Percentiles rank a stretch among this genome's conserved stretches.
Evolutionary conservation across 2,797 vertebrate species (phyloP).

Genomic region (Rhinella marina): DNA sequence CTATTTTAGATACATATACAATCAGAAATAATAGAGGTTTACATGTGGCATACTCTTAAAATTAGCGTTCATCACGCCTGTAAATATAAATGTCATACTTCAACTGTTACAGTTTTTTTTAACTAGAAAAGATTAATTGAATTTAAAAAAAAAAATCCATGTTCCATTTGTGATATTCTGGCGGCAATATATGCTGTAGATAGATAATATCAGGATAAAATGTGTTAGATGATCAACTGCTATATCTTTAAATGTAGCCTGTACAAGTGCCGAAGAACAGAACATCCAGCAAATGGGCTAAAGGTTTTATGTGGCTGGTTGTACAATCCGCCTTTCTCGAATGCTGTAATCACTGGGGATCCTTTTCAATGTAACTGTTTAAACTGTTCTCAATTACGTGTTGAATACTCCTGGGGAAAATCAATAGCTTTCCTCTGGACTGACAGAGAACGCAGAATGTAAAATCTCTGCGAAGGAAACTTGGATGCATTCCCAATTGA

Average conservation of each 20-base stretch:
- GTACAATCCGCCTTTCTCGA: constrained; percentile 5
- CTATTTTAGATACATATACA: too few species aligned
- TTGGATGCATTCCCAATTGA: constrained; percentile 49
- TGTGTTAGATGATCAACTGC: background rate
- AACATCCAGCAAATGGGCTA: constrained; percentile 25
- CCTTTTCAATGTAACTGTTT: constrained; percentile 48
- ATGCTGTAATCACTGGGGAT: constrained; percentile 43
- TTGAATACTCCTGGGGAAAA: constrained; percentile 54
- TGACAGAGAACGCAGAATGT: constrained; percentile 44
- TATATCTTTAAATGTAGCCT: constrained; percentile 1
- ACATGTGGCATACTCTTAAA: too few species aligned
- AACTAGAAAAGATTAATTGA: too few species aligned
- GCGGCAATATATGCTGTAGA: too few species aligned
- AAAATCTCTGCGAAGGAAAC: constrained; percentile 43
- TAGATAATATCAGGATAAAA: background rate
- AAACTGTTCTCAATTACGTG: constrained; percentile 56
- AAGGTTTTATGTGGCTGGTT: constrained; percentile 3
- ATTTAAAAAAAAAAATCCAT: too few species aligned
- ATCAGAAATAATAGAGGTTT: too few species aligned
- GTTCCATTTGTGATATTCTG: too few species aligned
- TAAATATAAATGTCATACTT: too few species aligned
- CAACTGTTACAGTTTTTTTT: too few species aligned
- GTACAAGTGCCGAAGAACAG: background rate
- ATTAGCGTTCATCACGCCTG: too few species aligned
- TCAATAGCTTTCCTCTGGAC: constrained; percentile 55